phyloP scores from a whole-genome alignment of 2,797 vertebrate genomes.

The Oreonectes daqikongensis region DNA sequence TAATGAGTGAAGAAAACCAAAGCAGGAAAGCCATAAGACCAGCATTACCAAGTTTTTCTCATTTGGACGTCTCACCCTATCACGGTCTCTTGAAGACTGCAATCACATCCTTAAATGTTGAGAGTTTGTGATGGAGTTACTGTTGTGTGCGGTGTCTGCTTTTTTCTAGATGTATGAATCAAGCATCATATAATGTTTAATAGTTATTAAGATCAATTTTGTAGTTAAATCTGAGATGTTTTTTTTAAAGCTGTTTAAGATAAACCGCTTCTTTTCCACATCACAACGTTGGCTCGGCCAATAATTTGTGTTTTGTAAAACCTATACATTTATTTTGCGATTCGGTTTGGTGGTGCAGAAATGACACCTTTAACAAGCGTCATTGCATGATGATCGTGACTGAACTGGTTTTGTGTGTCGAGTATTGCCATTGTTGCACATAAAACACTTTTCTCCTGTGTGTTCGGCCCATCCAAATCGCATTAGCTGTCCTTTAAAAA shows the following conservation, averaged over 20 bases:
- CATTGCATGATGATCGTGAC: conserved; percentile 3
- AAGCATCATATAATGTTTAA: conserved; percentile 6
- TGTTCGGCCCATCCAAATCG: not conserved
- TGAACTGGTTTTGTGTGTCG: not conserved
- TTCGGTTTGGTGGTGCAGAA: conserved; percentile 1
- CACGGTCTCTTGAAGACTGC: not conserved
- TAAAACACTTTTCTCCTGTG: not conserved
- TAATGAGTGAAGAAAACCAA: conserved; percentile 67
- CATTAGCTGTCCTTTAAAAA: not conserved
- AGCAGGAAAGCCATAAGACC: conserved; percentile 77
- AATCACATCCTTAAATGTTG: not conserved
- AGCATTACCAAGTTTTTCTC: conserved; percentile 41
- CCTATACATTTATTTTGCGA: too few species aligned
- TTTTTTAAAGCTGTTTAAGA: not conserved
- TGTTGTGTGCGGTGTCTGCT: not conserved
- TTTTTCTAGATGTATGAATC: conserved; percentile 1
- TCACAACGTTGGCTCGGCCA: not conserved
- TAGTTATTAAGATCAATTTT: not conserved
- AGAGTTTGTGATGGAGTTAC: not conserved
- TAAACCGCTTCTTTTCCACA: not conserved
- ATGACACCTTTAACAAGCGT: not conserved
- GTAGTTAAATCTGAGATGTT: too few species aligned
- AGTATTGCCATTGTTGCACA: conserved; percentile 4
- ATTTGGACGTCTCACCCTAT: not conserved
- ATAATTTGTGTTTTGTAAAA: too few species aligned